Conservation (phyloP, 2,113 vertebrate genomes). For the Scolopax mira region DNA sequence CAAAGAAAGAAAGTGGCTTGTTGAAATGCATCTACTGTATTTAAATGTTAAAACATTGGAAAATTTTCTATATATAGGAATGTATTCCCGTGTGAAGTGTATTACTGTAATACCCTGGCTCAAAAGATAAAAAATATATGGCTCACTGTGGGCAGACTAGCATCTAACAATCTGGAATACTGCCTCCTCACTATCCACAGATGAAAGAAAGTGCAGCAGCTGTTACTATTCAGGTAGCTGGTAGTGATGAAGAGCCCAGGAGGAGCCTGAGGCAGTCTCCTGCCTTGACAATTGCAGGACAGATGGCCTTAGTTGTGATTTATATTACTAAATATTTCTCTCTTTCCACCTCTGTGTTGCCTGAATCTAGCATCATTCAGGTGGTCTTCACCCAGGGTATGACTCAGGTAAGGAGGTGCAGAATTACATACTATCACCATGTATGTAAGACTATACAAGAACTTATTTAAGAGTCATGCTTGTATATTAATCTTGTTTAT, state of each 20-base stretch:
- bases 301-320: slow-evolving; percentile 62
- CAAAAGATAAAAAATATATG: slow-evolving; percentile 64
- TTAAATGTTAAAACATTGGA: slow-evolving; percentile 25
- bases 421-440: neutral
- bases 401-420: neutral
- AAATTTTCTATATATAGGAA: slow-evolving; percentile 40
- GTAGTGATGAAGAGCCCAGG: slow-evolving; percentile 66
- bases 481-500: neutral
- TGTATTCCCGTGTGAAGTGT: neutral
- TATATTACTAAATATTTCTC: slow-evolving; percentile 54
- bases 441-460: neutral
- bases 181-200: slow-evolving; percentile 42
- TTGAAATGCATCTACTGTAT: slow-evolving; percentile 9
- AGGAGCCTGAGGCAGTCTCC: slow-evolving; percentile 56
- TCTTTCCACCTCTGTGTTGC: slow-evolving; percentile 18
- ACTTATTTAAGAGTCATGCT: neutral
- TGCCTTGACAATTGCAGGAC: slow-evolving; percentile 67
- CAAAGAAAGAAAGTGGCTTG: slow-evolving; percentile 24
- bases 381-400: slow-evolving; percentile 18
- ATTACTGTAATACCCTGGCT: slow-evolving; percentile 39
- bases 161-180: slow-evolving; percentile 62
- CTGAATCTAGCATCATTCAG: neutral
- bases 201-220: slow-evolving; percentile 68
- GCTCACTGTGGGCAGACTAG: slow-evolving; percentile 38
- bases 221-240: slow-evolving; percentile 69